Evolutionary conservation across 2,113 vertebrate species (phyloP).

Genomic region (Petromus typicus): DNA sequence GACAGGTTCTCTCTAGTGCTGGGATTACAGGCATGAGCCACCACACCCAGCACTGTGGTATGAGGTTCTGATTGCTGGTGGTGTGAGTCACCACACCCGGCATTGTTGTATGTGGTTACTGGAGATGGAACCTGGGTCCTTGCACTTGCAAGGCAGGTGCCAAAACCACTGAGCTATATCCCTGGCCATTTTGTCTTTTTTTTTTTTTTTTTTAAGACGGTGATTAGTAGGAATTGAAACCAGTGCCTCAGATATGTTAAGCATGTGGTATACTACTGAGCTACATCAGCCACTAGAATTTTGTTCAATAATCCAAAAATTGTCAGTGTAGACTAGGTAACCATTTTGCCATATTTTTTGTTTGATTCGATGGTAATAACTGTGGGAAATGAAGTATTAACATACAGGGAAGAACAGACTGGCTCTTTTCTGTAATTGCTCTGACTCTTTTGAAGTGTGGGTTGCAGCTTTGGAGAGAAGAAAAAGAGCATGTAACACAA

Average conservation of each 20-base stretch:
- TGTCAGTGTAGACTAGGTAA: not conserved
- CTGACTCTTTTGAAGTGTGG: constrained; percentile 11
- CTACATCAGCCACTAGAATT: not conserved
- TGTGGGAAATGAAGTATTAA: not conserved
- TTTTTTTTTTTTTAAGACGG: not conserved
- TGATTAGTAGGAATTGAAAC: not conserved
- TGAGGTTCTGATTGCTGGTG: no score
- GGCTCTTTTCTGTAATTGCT: constrained; percentile 16
- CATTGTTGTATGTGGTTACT: no score
- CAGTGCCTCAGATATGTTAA: not conserved
- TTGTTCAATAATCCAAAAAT: not conserved
- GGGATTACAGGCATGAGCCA: no score
- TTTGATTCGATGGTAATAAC: not conserved
- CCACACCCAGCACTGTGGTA: no score
- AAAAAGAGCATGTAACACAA: not conserved
- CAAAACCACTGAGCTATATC: no score
- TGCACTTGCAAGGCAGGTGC: no score
- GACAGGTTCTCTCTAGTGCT: no score
- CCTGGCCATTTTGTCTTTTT: no score
- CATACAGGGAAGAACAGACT: not conserved
- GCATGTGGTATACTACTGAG: not conserved
- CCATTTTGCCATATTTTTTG: constrained; percentile 32
- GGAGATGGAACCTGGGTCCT: no score
- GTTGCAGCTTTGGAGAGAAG: not conserved
- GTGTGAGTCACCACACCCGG: no score